Percentiles rank a stretch among this genome's conserved stretches.
Conservation (phyloP, 2,113 vertebrate genomes). For the Hydrochoerus hydrochaeris region DNA sequence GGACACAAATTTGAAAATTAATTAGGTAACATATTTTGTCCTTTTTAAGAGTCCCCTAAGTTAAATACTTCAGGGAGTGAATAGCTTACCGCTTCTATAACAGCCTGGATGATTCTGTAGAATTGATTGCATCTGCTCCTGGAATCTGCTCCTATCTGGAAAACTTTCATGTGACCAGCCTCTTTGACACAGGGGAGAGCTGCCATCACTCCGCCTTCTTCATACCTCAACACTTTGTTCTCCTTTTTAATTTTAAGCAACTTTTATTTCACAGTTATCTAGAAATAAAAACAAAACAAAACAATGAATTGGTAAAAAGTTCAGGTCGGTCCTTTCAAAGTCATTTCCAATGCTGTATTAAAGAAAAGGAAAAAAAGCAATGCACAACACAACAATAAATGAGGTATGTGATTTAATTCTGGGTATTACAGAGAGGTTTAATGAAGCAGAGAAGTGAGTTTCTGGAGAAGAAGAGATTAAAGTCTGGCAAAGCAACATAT, state of each 20-base stretch:
- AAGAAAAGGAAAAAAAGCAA: slow-evolving; percentile 14
- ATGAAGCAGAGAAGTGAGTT: slow-evolving; percentile 73
- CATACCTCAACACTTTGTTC: not conserved
- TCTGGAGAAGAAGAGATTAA: slow-evolving; percentile 61
- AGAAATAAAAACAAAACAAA: slow-evolving; percentile 44
- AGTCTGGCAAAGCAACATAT: slow-evolving; percentile 70
- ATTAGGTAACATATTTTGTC: not conserved
- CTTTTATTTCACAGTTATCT: slow-evolving; percentile 17
- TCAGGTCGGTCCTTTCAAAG: slow-evolving; percentile 68
- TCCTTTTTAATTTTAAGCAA: not conserved
- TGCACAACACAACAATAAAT: slow-evolving; percentile 64
- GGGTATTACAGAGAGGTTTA: slow-evolving; percentile 70
- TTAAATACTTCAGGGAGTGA: not conserved
- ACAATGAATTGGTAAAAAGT: slow-evolving; percentile 62
- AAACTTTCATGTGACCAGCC: not conserved
- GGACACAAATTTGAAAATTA: not conserved
- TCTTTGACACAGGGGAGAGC: not conserved
- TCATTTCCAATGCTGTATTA: slow-evolving; percentile 51
- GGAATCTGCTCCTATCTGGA: slow-evolving; percentile 25
- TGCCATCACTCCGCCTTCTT: not conserved
- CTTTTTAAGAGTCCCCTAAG: not conserved
- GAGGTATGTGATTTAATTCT: slow-evolving; percentile 76
- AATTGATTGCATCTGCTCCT: not conserved
- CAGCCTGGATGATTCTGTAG: not conserved
- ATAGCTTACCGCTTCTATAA: not conserved